Conservation (phyloP, 2,888 invertebrate genomes). For the Apocheima hispidaria region DNA sequence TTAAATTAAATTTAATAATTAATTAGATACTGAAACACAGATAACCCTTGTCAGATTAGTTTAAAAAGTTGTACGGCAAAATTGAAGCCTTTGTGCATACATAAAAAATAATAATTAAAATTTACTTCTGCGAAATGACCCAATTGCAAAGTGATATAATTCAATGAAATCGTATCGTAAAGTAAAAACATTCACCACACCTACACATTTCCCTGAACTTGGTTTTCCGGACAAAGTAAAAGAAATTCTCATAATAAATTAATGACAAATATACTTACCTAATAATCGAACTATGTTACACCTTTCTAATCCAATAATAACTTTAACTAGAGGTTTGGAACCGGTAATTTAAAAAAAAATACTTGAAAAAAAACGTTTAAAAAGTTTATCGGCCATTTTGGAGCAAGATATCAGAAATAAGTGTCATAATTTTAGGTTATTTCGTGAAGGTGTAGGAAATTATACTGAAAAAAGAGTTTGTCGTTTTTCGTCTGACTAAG, state of each 20-base stretch:
- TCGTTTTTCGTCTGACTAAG: not conserved
- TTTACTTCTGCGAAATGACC: no score
- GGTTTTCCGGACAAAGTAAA: not conserved
- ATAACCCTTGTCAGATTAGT: no score
- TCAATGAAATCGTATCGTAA: conserved; percentile 17
- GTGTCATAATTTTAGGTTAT: conserved; percentile 29
- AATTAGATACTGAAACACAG: no score
- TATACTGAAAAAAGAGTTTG: conserved; percentile 12
- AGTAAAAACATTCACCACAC: not conserved
- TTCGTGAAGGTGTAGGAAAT: conserved; percentile 25
- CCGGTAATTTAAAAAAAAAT: conserved; percentile 31
- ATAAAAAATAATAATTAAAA: no score
- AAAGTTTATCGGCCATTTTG: conserved; percentile 31
- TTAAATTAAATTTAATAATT: no score
- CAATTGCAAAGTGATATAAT: no score
- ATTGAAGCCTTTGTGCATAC: no score
- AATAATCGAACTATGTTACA: conserved; percentile 28
- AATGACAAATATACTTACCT: conserved; percentile 13
- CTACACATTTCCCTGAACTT: not conserved
- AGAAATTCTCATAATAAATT: conserved; percentile 9
- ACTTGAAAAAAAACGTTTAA: conserved; percentile 35
- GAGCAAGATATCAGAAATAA: conserved; percentile 14
- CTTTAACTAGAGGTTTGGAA: conserved; percentile 6
- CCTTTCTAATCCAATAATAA: conserved; percentile 29
- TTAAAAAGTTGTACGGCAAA: no score